Evolutionary conservation across 2,797 vertebrate species (phyloP), one percentile per base, ranked within the genome.

Genomic region (Eospalax fontanierii): DNA sequence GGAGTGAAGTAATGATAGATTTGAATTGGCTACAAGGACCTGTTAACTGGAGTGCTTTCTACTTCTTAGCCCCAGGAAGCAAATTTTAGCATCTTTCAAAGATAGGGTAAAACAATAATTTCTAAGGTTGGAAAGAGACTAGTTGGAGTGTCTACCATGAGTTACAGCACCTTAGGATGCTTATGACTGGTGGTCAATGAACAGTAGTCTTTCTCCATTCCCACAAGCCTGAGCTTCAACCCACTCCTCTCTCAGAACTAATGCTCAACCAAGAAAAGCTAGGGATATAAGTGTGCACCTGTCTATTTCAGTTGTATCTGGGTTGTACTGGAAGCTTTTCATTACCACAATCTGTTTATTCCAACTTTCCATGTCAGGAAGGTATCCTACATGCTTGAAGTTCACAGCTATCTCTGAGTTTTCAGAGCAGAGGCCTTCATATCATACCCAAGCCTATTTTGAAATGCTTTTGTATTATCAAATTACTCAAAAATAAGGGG

Each of bases 381-480:
- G 0, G 30, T 11, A 5, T 82, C 22, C 63, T 66, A 88, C 46
- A 24, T 21, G 4, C 63, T n/a, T 21, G 63, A 91, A 57, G 84
- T 46, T 15, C 38, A 46, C 21, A 46, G 87, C 35, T n/a, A 22
- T n/a, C n/a, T n/a, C n/a, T n/a, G n/a, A 4, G 83, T 73, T 54
- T 92, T 59, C n/a, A 78, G 7, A 84, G 61, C 89, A 92, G 43
- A 78, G 70, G 82, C 61, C 28, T 14, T 54, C 26, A 24, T 0
- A 2, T 74, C 81, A 59, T 22, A 83, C 0, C 78, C 73, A 89
- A 87, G 84, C 61, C 84, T 74, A 85, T 30, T 46, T 18, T 91
- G 30, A n/a, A n/a, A n/a, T n/a, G n/a, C n/a, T 91, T 90, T 80
- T 85, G 22, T 63, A 19, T 66, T 38, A 87, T 59, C 59, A 91